Conservation (phyloP, 2,797 vertebrate genomes). For the Cyclopterus lumpus region DNA sequence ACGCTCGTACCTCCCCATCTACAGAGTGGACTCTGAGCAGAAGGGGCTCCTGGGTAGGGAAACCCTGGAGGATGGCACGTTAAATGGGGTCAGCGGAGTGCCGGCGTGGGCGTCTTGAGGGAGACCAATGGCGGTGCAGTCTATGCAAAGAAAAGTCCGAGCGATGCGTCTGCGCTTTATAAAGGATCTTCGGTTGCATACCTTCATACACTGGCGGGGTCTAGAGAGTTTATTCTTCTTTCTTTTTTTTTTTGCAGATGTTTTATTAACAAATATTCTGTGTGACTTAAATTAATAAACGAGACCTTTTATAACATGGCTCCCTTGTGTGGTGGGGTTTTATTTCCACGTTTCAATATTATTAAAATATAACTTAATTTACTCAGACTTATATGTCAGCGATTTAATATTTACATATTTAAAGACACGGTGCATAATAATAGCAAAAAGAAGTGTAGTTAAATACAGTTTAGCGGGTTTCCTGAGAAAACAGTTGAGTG, state of each 20-base stretch:
- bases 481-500: not conserved
- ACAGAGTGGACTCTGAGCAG: conserved; percentile 55
- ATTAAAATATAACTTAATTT: not conserved
- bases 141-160: conserved; percentile 79
- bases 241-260: conserved; percentile 83
- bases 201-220: conserved; percentile 67
- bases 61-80: conserved; percentile 66
- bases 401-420: not conserved
- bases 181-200: conserved; percentile 56
- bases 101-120: conserved; percentile 45
- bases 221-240: conserved; percentile 57
- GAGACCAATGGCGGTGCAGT: conserved; percentile 61
- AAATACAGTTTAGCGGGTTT: not conserved
- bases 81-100: conserved; percentile 59
- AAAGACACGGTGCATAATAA: not conserved
- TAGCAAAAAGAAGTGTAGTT: not conserved
- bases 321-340: conserved; percentile 40
- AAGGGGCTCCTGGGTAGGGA: conserved; percentile 61
- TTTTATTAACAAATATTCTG: conserved; percentile 84
- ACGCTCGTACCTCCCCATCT: conserved; percentile 69
- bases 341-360: not conserved
- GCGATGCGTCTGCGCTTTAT: conserved; percentile 70
- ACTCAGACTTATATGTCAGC: not conserved
- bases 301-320: conserved; percentile 79
- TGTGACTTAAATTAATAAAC: conserved; percentile 81